Evolutionary conservation across 2,797 vertebrate species (phyloP), one percentile per base, ranked within the genome.

Genomic region (Malacoctenus gilli): DNA sequence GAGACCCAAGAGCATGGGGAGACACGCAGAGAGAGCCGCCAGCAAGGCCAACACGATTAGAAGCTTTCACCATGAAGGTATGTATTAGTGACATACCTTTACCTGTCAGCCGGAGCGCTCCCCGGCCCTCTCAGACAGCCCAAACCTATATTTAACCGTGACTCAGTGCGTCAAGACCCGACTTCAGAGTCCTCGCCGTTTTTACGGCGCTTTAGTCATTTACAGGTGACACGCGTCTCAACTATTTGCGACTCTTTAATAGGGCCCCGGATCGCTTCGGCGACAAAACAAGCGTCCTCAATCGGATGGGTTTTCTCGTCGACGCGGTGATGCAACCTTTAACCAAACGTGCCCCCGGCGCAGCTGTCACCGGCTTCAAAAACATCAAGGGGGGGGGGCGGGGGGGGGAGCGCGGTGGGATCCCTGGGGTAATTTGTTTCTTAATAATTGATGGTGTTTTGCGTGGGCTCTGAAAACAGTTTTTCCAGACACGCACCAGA

Each of bases 21-120:
- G 80, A 59, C 92, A 93, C 72, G 90, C 94, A 75, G 95, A 96
- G 86, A 90, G 91, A 73, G 94, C 94, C 19, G 92, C 94, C 87
- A 98, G 96, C 92, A 93, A 89, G 62, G 95, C 96, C 85, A 98
- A 96, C 90, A 99, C 95, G 16, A 95, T 99, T 83, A 93, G 96
- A 89, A 97, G 95, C 89, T 98, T 98, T 91, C 95, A 97, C 89
- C 96, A 98, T 63, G 96, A 99, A 96, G 97, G 97, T 99, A 91
- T 89, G 93, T 84, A 82, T 85, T 86, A 88, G 79, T 79, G 86
- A 84, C 87, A 87, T 86, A 89, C 84, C 87, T 85, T 80, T 80
- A 84, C 75, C 82, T 87, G 82, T 82, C 85, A 82, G 82, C 64
- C 76, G 48, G 65, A 57, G 72, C 72, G 80, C 78, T 68, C 39